These are phyloP conservation scores for Leptosomus discolor DNA, from an alignment of 2,113 vertebrate species.

Conservation along the genomic window DNA sequence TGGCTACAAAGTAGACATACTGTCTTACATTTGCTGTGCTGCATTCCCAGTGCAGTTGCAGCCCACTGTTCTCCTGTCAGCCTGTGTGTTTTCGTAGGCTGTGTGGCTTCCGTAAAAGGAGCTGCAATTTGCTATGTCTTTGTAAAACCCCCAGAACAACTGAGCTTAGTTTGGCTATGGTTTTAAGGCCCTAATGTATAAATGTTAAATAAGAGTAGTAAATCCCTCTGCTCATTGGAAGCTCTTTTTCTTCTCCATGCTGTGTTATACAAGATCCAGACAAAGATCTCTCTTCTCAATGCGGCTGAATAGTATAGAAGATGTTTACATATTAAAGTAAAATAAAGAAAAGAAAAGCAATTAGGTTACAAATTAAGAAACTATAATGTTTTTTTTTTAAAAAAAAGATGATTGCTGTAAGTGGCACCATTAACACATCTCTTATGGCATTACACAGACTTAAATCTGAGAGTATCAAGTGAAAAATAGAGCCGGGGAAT, in stretches of 20 bases:
- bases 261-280: not conserved
- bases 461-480: not conserved
- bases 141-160: not conserved
- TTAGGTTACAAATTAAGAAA: conserved; percentile 15
- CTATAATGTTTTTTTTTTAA: not conserved
- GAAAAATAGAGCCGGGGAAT: not conserved
- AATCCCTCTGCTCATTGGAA: not conserved
- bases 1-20: not conserved
- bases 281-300: not conserved
- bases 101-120: not conserved
- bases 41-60: not conserved
- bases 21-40: not conserved
- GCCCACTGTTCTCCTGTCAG: not conserved
- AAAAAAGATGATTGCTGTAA: not conserved
- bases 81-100: not conserved
- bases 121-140: not conserved
- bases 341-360: conserved; percentile 10
- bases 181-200: not conserved
- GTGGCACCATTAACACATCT: not conserved
- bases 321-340: conserved; percentile 23
- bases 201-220: not conserved
- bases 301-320: conserved; percentile 6
- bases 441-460: not conserved
- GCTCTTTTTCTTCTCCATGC: not conserved
- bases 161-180: not conserved